Percentiles rank a stretch among this genome's conserved stretches.
These are phyloP conservation scores for Drosophila maculinotata DNA, from an alignment of 2,888 invertebrate genomes.

Conservation along the genomic window DNA sequence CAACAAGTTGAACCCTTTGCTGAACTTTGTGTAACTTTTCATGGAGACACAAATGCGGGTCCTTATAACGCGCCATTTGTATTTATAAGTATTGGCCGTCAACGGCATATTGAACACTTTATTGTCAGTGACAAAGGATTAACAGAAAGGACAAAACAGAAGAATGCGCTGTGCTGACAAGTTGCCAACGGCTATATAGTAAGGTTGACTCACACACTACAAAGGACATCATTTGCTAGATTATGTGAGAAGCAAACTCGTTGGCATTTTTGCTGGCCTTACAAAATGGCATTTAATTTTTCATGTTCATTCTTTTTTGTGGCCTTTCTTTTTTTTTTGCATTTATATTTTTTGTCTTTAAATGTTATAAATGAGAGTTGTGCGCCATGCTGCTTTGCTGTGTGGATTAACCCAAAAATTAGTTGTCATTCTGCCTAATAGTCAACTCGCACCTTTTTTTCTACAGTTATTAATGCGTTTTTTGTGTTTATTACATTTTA, in stretches of 20 bases:
- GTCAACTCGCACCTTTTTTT: slow-evolving; percentile 53
- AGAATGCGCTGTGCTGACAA: slow-evolving; percentile 28
- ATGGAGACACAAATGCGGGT: slow-evolving; percentile 19
- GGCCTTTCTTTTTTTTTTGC: slow-evolving; percentile 22
- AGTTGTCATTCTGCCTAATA: slow-evolving; percentile 65
- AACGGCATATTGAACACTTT: slow-evolving; percentile 43
- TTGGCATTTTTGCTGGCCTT: slow-evolving; percentile 17
- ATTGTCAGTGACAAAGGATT: slow-evolving; percentile 48
- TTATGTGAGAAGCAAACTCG: slow-evolving; percentile 9
- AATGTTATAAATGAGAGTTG: slow-evolving; percentile 59
- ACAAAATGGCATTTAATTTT: slow-evolving; percentile 60
- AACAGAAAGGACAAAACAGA: slow-evolving; percentile 27
- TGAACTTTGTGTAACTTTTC: slow-evolving; percentile 17
- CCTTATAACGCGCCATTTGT: slow-evolving; percentile 35
- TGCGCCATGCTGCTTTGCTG: slow-evolving; percentile 28
- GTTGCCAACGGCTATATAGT: slow-evolving; percentile 24
- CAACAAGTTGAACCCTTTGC: slow-evolving; percentile 7
- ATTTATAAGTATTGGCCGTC: slow-evolving; percentile 22
- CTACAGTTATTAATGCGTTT: slow-evolving; percentile 51
- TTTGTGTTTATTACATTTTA: slow-evolving; percentile 52
- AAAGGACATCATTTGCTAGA: slow-evolving; percentile 19
- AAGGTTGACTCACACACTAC: slow-evolving; percentile 5
- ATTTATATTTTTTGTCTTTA: slow-evolving; percentile 34
- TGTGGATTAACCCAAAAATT: slow-evolving; percentile 47
- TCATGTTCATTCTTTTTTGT: slow-evolving; percentile 46